These are phyloP conservation scores for Ceratotherium simum DNA, from an alignment of 2,113 vertebrate species.

Conservation along the genomic window DNA sequence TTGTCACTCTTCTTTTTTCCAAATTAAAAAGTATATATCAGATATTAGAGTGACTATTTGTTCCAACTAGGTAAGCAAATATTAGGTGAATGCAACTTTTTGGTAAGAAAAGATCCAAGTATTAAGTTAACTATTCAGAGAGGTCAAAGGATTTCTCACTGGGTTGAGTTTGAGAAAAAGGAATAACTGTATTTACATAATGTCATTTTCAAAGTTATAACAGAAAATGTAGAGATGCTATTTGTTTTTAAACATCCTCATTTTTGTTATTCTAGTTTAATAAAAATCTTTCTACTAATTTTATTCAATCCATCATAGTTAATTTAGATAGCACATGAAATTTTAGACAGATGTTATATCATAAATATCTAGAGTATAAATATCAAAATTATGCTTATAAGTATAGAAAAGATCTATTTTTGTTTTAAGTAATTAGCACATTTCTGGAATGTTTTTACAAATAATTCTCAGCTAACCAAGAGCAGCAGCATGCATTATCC, in stretches of 20 bases:
- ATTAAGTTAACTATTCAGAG: constrained; percentile 50
- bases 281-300: constrained; percentile 53
- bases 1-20: constrained; percentile 48
- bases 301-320: constrained; percentile 38
- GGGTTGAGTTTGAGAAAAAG: constrained; percentile 1
- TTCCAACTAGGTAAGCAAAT: constrained; percentile 52
- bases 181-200: neutral
- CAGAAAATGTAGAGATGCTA: neutral
- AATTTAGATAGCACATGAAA: constrained; percentile 57
- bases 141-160: neutral
- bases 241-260: constrained; percentile 62
- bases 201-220: constrained; percentile 2
- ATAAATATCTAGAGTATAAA: constrained; percentile 79
- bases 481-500: constrained; percentile 48
- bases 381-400: constrained; percentile 72
- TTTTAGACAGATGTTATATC: constrained; percentile 68
- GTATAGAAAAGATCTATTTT: constrained; percentile 72
- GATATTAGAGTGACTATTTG: constrained; percentile 53
- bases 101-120: neutral
- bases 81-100: constrained; percentile 19
- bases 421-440: constrained; percentile 75
- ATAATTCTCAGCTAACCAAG: constrained; percentile 59
- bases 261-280: constrained; percentile 63
- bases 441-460: constrained; percentile 59
- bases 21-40: constrained; percentile 59